Conservation (phyloP, 2,888 invertebrate species). For the Drosophila ochracea region DNA sequence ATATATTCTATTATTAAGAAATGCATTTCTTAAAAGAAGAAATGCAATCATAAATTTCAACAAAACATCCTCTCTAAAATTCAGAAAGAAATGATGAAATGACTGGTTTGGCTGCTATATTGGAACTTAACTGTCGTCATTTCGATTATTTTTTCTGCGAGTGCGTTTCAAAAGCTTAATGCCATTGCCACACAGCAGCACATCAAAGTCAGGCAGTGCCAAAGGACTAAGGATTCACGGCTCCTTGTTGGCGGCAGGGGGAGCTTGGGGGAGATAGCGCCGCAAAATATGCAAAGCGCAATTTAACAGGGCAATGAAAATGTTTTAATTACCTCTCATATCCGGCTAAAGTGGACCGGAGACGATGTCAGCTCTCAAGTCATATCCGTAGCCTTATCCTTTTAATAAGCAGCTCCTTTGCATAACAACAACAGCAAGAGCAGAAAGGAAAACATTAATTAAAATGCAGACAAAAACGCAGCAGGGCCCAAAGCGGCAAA, state of each 20-base stretch:
- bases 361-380: conserved; percentile 27
- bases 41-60: neutral
- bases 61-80: neutral
- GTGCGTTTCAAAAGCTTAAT: conserved; percentile 51
- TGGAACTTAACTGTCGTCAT: neutral
- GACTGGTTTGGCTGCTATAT: neutral
- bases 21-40: neutral
- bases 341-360: conserved; percentile 59
- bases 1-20: neutral
- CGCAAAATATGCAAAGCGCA: conserved; percentile 76
- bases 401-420: conserved; percentile 72
- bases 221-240: conserved; percentile 8
- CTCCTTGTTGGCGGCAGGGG: neutral
- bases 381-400: conserved; percentile 76
- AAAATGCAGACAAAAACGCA: conserved; percentile 72
- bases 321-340: conserved; percentile 75
- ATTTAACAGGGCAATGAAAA: conserved; percentile 70
- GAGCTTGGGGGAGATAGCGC: conserved; percentile 20
- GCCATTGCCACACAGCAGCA: conserved; percentile 40
- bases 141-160: neutral
- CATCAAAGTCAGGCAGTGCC: conserved; percentile 43
- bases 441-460: conserved; percentile 76
- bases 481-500: conserved; percentile 59
- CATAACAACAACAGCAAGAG: conserved; percentile 53
- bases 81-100: neutral